Percentiles rank a stretch among this genome's conserved stretches.
Conservation (phyloP, 2,797 vertebrate species). For the Phataginus tetradactyla region DNA sequence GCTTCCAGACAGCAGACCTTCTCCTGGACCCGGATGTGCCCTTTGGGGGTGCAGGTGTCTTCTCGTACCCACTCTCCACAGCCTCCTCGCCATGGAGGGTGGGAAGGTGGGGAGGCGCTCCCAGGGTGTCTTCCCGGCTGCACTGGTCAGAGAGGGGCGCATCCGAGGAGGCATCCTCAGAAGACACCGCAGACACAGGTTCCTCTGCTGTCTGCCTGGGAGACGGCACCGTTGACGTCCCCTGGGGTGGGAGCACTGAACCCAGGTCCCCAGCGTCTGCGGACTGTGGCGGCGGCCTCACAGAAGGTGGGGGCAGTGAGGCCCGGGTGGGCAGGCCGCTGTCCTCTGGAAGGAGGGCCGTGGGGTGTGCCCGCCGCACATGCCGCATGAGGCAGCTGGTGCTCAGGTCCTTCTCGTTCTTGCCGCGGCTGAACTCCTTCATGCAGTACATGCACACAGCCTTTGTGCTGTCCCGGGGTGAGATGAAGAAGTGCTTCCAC, state of each 20-base stretch:
- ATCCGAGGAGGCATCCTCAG: slow-evolving; percentile 92
- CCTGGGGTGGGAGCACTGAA: slow-evolving; percentile 89
- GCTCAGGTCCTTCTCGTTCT: slow-evolving; percentile 99
- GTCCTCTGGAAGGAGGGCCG: slow-evolving; percentile 92
- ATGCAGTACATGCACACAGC: slow-evolving; percentile 99
- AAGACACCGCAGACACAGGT: slow-evolving; percentile 82
- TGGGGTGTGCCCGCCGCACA: slow-evolving; percentile 96
- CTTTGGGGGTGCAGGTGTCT: slow-evolving; percentile 90
- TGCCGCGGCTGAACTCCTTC: slow-evolving; percentile 99
- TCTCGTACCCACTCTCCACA: slow-evolving; percentile 88
- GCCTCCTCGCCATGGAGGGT: slow-evolving; percentile 89
- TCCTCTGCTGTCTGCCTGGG: slow-evolving; percentile 90
- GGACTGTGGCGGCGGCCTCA: slow-evolving; percentile 83
- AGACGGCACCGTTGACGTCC: slow-evolving; percentile 90
- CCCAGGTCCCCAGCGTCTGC: slow-evolving; percentile 81
- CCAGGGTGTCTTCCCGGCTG: slow-evolving; percentile 86
- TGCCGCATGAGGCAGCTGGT: slow-evolving; percentile 99
- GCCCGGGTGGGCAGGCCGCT: slow-evolving; percentile 87
- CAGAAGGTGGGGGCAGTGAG: slow-evolving; percentile 80
- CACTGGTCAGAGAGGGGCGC: slow-evolving; percentile 89
- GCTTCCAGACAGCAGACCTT: slow-evolving; percentile 98
- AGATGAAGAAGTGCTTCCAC: slow-evolving; percentile 99
- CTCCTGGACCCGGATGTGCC: slow-evolving; percentile 92
- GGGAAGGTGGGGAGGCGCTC: slow-evolving; percentile 87
- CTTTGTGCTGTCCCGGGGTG: slow-evolving; percentile 98